Evolutionary conservation across 2,113 vertebrate genomes (phyloP).

Genomic region (Ginglymostoma cirratum): DNA sequence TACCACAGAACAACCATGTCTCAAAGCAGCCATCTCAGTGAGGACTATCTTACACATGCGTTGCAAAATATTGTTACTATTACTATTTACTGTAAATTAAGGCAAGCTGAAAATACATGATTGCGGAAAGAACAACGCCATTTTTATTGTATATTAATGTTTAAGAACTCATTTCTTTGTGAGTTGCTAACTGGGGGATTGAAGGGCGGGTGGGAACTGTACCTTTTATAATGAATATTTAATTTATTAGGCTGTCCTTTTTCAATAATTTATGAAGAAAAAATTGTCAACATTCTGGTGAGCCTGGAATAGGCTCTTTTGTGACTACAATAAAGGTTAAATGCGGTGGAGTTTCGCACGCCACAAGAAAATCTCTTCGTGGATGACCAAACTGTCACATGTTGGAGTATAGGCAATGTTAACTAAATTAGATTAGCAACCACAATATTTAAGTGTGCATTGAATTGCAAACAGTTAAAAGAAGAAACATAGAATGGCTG

Average conservation of each 20-base stretch:
- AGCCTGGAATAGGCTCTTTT: background rate
- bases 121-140: slow-evolving; percentile 51
- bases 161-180: slow-evolving; percentile 51
- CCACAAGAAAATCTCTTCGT: background rate
- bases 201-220: slow-evolving; percentile 47
- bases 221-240: slow-evolving; percentile 80
- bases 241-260: slow-evolving; percentile 81
- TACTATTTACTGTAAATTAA: slow-evolving; percentile 52
- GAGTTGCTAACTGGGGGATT: slow-evolving; percentile 47
- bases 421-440: slow-evolving; percentile 81
- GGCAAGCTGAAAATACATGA: slow-evolving; percentile 44
- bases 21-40: background rate
- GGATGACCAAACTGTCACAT: background rate
- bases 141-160: slow-evolving; percentile 73
- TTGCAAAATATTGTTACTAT: slow-evolving; percentile 36
- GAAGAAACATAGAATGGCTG: slow-evolving; percentile 8
- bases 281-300: slow-evolving; percentile 49
- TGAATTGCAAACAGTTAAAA: slow-evolving; percentile 43
- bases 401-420: slow-evolving; percentile 55
- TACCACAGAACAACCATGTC: background rate
- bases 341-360: background rate
- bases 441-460: slow-evolving; percentile 75
- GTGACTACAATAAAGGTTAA: background rate
- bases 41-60: background rate
- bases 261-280: slow-evolving; percentile 69